A percentile compares a stretch with the other conserved stretches of the same genome.
These are phyloP conservation scores for Periparus ater DNA, from an alignment of 2,797 vertebrate genomes.

Conservation along the genomic window DNA sequence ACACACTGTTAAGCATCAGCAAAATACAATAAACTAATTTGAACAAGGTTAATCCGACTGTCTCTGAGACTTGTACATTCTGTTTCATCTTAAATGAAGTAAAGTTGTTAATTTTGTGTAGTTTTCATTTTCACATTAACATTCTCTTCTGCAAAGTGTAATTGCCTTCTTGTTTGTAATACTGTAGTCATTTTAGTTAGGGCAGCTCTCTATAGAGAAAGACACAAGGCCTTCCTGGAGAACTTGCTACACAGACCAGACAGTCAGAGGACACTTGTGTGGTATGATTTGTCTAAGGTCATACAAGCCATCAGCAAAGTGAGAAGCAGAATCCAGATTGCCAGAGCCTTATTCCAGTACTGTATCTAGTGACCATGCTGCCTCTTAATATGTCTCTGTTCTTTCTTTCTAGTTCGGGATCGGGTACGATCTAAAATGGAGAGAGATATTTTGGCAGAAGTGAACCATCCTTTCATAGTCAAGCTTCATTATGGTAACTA, in stretches of 20 bases:
- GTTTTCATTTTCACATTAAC: not conserved
- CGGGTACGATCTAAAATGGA: constrained; percentile 95
- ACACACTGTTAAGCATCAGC: not conserved
- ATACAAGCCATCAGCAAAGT: not conserved
- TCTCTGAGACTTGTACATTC: not conserved
- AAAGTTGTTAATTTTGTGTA: not conserved
- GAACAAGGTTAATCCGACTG: not conserved
- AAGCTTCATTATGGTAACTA: constrained; percentile 93
- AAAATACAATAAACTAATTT: not conserved
- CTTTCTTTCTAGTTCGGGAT: constrained; percentile 84
- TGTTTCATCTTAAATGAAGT: not conserved
- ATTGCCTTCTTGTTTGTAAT: not conserved
- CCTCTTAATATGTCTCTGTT: not conserved
- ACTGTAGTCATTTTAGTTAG: not conserved
- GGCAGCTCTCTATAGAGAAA: not conserved
- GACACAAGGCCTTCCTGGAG: not conserved
- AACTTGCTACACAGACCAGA: not conserved
- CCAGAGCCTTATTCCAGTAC: not conserved
- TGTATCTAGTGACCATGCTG: not conserved
- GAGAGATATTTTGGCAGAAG: constrained; percentile 94
- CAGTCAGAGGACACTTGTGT: too few relatives aligned
- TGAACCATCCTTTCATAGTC: constrained; percentile 96
- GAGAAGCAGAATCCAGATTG: not conserved
- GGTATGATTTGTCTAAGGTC: not conserved
- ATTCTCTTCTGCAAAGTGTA: not conserved